A percentile compares a stretch with the other conserved stretches of the same genome.
Evolutionary conservation across 2,888 invertebrate genomes (phyloP).

Genomic region (Pherbina coryleti): DNA sequence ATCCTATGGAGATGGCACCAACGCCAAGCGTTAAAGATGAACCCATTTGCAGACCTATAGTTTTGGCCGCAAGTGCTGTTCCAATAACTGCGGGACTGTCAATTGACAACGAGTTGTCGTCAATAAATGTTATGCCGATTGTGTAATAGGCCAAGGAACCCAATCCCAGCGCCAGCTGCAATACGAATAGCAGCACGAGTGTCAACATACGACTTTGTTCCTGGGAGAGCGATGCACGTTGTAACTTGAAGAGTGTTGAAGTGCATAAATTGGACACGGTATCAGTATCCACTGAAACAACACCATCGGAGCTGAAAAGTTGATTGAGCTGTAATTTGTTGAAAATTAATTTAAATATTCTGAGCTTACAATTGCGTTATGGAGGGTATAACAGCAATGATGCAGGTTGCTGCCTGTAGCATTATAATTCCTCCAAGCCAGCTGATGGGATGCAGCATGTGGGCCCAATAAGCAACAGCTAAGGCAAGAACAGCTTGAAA

Average conservation of each 20-base stretch:
- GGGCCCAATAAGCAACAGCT: constrained; percentile 73
- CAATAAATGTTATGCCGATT: constrained; percentile 74
- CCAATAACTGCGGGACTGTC: constrained; percentile 71
- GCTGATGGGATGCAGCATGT: constrained; percentile 72
- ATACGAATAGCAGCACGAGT: constrained; percentile 69
- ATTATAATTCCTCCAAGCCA: constrained; percentile 74
- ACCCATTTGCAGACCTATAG: constrained; percentile 67
- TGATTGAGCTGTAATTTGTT: neutral
- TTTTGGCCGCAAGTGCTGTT: constrained; percentile 61
- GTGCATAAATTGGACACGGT: constrained; percentile 57
- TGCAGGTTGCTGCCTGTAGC: constrained; percentile 71
- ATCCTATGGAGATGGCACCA: constrained; percentile 58
- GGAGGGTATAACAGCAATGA: constrained; percentile 73
- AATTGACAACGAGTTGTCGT: constrained; percentile 73
- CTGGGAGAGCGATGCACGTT: constrained; percentile 51
- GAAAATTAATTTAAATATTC: neutral
- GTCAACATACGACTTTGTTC: constrained; percentile 65
- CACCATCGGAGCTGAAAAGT: constrained; percentile 52
- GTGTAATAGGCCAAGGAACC: constrained; percentile 71
- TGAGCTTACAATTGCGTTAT: constrained; percentile 69
- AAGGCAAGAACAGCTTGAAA: constrained; percentile 72
- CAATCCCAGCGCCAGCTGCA: constrained; percentile 71
- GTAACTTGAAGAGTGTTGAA: constrained; percentile 49
- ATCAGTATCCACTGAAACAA: constrained; percentile 38
- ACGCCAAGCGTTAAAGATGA: constrained; percentile 64